Percentiles rank a stretch among this genome's conserved stretches.
Conservation (phyloP, 2,113 vertebrate species). For the Eulemur rufifrons region DNA sequence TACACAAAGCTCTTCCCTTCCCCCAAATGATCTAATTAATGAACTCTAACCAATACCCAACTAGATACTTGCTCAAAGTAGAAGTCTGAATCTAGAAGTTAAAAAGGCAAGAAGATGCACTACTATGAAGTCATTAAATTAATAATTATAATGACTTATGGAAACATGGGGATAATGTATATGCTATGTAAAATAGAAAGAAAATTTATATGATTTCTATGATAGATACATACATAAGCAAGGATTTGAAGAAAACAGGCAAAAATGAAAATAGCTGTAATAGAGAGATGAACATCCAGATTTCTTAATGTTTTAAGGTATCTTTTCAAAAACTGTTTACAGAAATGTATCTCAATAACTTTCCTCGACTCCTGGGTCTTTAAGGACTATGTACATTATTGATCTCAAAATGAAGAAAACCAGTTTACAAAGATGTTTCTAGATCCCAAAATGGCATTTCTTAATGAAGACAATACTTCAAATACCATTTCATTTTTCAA, state of each 20-base stretch:
- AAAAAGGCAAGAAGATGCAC: slow-evolving; percentile 18
- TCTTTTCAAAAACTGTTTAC: slow-evolving; percentile 13
- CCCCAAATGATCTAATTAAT: slow-evolving; percentile 16
- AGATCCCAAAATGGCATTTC: slow-evolving; percentile 31
- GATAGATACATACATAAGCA: slow-evolving; percentile 13
- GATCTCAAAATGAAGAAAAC: neutral
- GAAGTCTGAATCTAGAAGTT: slow-evolving; percentile 36
- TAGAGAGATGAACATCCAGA: neutral
- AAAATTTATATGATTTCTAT: neutral
- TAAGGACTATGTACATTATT: neutral
- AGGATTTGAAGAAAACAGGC: slow-evolving; percentile 13
- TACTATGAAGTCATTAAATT: slow-evolving; percentile 19
- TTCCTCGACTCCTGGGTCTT: neutral
- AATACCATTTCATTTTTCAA: slow-evolving; percentile 25
- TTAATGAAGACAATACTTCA: slow-evolving; percentile 4
- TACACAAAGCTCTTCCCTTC: slow-evolving; percentile 14
- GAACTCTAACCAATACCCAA: neutral
- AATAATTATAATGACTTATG: neutral
- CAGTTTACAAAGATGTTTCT: neutral
- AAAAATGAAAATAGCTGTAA: slow-evolving; percentile 47
- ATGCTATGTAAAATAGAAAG: neutral
- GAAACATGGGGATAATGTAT: neutral
- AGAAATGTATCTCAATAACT: neutral
- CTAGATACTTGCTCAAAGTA: neutral
- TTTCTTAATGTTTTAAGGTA: neutral